Evolutionary conservation across 1,140 invertebrate genomes (phyloP).

Genomic region (Drosophila tani): DNA sequence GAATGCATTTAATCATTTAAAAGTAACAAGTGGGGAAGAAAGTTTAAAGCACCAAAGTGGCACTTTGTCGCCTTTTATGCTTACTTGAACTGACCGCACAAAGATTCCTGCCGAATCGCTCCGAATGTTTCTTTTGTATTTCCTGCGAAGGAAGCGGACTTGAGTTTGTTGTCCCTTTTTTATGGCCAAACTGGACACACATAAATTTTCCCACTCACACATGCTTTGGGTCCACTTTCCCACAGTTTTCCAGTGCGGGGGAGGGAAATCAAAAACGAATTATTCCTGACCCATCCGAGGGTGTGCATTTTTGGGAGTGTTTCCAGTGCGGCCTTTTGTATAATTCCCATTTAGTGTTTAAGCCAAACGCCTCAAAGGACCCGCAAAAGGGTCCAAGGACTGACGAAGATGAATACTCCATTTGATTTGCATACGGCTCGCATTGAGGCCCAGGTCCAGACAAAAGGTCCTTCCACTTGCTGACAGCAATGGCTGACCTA

Average conservation of each 20-base stretch:
- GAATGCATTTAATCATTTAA: slow-evolving; percentile 77
- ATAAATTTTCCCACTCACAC: slow-evolving; percentile 50
- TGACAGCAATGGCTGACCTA: slow-evolving; percentile 73
- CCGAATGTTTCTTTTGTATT: slow-evolving; percentile 56
- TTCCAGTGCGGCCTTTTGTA: slow-evolving; percentile 49
- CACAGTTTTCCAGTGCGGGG: slow-evolving; percentile 18
- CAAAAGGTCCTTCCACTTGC: slow-evolving; percentile 55
- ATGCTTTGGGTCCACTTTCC: slow-evolving; percentile 63
- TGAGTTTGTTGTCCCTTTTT: slow-evolving; percentile 59
- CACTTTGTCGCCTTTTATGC: slow-evolving; percentile 83
- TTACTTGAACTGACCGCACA: slow-evolving; percentile 67
- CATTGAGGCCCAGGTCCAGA: slow-evolving; percentile 38
- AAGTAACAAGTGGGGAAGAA: slow-evolving; percentile 55
- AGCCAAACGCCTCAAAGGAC: slow-evolving; percentile 70
- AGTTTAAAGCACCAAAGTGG: slow-evolving; percentile 72
- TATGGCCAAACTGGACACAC: slow-evolving; percentile 48
- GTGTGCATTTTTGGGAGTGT: slow-evolving; percentile 19
- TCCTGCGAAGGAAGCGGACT: slow-evolving; percentile 16
- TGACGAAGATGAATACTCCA: slow-evolving; percentile 80
- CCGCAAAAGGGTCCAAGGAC: slow-evolving; percentile 42
- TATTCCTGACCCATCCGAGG: slow-evolving; percentile 47
- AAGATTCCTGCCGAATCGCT: slow-evolving; percentile 47
- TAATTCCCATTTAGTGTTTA: slow-evolving; percentile 68
- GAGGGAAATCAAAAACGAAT: slow-evolving; percentile 64
- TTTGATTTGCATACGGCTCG: slow-evolving; percentile 70